Evolutionary conservation across 2,888 invertebrate genomes (phyloP).

Genomic region (Sepiola atlantica): DNA sequence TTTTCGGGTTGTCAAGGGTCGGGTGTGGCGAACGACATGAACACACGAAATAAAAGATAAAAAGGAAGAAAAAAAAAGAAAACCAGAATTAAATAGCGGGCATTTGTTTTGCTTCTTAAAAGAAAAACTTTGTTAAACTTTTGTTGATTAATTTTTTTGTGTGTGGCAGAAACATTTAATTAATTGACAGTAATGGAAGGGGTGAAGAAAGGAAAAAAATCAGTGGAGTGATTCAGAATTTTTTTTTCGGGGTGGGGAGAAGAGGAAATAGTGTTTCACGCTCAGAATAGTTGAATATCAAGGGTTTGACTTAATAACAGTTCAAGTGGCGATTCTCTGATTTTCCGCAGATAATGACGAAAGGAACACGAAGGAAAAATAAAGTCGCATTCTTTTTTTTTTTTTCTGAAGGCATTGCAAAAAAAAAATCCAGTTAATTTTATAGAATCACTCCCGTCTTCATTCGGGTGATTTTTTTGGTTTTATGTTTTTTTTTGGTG

Average conservation of each 20-base stretch:
- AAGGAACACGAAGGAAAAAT: background rate
- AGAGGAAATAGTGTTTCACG: background rate
- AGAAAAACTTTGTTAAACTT: background rate
- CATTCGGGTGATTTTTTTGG: too few species aligned
- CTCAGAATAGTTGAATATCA: background rate
- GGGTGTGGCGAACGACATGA: background rate
- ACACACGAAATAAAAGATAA: too few species aligned
- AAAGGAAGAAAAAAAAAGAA: background rate
- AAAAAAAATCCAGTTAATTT: background rate
- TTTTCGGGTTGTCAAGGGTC: background rate
- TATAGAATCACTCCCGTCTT: too few species aligned
- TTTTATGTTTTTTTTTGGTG: too few species aligned
- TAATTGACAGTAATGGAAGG: background rate
- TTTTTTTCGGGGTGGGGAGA: background rate
- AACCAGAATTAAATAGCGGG: background rate
- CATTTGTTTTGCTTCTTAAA: background rate
- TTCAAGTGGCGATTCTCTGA: background rate
- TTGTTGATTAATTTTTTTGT: background rate
- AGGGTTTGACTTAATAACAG: background rate
- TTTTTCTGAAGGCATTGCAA: background rate
- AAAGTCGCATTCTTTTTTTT: background rate
- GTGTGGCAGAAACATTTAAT: background rate
- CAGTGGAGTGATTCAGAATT: background rate
- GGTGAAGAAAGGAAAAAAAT: background rate
- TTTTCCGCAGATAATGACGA: background rate